These are phyloP conservation scores for Galendromus occidentalis DNA, from an alignment of 1,140 invertebrate genomes.

Conservation along the genomic window DNA sequence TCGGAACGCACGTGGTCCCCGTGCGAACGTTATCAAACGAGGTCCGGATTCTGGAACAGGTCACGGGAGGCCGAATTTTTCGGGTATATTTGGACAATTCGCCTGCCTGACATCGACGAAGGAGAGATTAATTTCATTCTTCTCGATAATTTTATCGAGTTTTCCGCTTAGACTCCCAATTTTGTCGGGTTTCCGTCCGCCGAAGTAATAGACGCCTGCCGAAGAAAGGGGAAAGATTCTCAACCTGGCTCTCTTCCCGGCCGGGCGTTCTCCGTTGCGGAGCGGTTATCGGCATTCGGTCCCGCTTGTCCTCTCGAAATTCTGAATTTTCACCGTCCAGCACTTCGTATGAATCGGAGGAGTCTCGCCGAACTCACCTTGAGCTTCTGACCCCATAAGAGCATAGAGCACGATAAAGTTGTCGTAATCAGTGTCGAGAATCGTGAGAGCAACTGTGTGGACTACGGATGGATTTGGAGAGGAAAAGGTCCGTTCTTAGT, in stretches of 20 bases:
- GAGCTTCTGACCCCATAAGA: neutral
- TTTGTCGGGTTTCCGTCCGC: neutral
- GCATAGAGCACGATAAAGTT: neutral
- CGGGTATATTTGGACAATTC: neutral
- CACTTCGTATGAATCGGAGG: too few relatives aligned
- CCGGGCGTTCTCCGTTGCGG: too few relatives aligned
- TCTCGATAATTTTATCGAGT: neutral
- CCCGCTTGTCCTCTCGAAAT: too few relatives aligned
- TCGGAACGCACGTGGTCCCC: too few relatives aligned
- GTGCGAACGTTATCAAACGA: too few relatives aligned
- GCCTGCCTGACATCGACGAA: neutral
- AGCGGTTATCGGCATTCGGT: too few relatives aligned
- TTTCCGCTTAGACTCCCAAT: neutral
- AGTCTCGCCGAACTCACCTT: too few relatives aligned
- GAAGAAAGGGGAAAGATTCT: too few relatives aligned
- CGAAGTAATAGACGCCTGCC: neutral
- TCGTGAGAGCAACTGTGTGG: neutral
- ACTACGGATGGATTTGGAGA: neutral
- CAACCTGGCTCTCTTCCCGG: too few relatives aligned
- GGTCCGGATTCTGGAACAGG: too few relatives aligned
- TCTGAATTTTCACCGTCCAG: too few relatives aligned
- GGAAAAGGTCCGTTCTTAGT: neutral
- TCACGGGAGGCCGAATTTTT: too few relatives aligned
- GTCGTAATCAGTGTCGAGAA: neutral
- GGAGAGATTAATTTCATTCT: neutral